Evolutionary conservation across 2,113 vertebrate genomes (phyloP).

Genomic region (Struthio camelus): DNA sequence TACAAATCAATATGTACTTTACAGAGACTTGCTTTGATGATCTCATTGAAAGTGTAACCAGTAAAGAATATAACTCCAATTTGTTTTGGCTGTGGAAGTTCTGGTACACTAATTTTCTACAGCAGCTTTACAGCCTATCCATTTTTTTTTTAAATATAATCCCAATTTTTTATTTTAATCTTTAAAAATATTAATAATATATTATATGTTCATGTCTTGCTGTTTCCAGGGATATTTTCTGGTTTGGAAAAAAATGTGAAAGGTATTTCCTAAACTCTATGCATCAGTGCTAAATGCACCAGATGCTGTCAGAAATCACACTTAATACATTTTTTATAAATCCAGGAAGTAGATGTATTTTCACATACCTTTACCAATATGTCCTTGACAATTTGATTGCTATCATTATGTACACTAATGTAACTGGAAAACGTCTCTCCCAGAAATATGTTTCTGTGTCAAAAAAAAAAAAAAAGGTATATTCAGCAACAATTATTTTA

Average conservation of each 20-base stretch:
- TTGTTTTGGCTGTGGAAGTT: background rate
- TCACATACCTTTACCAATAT: conserved; percentile 93
- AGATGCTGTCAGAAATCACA: background rate
- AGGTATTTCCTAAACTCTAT: background rate
- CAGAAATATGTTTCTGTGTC: conserved; percentile 94
- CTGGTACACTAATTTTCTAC: background rate
- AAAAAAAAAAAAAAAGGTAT: background rate
- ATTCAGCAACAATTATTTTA: background rate
- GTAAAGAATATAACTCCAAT: background rate
- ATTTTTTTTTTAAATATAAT: background rate
- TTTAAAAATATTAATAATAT: background rate
- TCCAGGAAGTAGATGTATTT: background rate
- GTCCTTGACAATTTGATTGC: conserved; percentile 93
- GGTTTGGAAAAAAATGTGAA: background rate
- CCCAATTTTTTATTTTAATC: background rate
- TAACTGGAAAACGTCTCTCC: conserved; percentile 99
- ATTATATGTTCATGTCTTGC: background rate
- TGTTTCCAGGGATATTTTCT: background rate
- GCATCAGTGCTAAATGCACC: background rate
- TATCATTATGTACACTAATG: conserved; percentile 98
- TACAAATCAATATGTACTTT: background rate
- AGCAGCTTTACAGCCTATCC: background rate
- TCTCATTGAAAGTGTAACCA: background rate
- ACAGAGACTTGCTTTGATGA: background rate
- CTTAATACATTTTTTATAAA: background rate